Percentiles rank a stretch among this genome's conserved stretches.
Conservation (phyloP, 2,888 invertebrate species). For the Lasioglossum calceatum region DNA sequence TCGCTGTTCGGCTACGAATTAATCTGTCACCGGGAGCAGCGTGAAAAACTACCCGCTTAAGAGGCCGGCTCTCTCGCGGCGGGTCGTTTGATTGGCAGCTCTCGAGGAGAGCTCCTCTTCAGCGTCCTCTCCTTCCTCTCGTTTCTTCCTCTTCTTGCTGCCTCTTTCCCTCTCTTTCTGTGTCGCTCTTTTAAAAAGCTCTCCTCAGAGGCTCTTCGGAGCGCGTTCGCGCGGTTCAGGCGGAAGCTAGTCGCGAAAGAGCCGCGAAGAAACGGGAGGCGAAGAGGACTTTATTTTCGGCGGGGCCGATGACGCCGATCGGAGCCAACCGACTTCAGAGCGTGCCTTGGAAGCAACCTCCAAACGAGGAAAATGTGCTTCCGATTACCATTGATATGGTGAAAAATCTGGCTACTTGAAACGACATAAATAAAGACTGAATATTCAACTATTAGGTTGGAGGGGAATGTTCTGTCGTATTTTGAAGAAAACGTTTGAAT, state of each 20-base stretch:
- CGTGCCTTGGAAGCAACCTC: not conserved
- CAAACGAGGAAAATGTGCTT: not conserved
- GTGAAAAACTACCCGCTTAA: constrained; percentile 72
- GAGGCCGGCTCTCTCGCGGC: constrained; percentile 64
- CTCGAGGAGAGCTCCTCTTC: constrained; percentile 64
- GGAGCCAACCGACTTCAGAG: constrained; percentile 34
- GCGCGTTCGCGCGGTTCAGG: constrained; percentile 59
- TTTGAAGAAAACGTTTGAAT: too few species aligned
- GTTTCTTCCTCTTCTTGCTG: not conserved
- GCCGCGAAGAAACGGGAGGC: constrained; percentile 12
- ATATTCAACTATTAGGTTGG: not conserved
- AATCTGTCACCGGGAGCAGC: constrained; percentile 71
- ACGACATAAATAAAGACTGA: not conserved
- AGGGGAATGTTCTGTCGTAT: too few species aligned
- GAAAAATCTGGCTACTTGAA: not conserved
- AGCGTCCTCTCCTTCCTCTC: constrained; percentile 12
- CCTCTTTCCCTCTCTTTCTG: constrained; percentile 26
- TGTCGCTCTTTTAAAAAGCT: constrained; percentile 56
- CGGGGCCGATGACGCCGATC: constrained; percentile 62
- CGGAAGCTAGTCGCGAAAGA: constrained; percentile 59
- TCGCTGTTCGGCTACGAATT: constrained; percentile 68
- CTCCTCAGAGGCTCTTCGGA: constrained; percentile 34
- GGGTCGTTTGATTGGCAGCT: constrained; percentile 75
- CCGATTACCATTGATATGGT: not conserved
- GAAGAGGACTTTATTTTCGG: constrained; percentile 72